These are phyloP conservation scores for Papilio polytes DNA, from an alignment of 1,140 invertebrate species.

Conservation along the genomic window DNA sequence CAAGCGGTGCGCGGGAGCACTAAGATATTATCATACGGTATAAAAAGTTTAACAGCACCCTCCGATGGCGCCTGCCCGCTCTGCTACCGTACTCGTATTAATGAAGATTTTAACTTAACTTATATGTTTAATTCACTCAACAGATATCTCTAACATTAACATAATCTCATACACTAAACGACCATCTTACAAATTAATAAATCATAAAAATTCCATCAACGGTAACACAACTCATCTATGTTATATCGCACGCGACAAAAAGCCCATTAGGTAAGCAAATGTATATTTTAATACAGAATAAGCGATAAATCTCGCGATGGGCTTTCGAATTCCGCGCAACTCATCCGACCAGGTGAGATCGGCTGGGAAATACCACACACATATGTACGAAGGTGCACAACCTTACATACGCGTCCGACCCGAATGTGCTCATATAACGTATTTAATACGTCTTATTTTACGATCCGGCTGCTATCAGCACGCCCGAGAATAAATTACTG, in stretches of 20 bases:
- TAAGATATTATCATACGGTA: constrained; percentile 69
- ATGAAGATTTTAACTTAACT: constrained; percentile 1
- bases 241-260: constrained; percentile 78
- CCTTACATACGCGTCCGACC: constrained; percentile 63
- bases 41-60: constrained; percentile 75
- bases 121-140: constrained; percentile 9
- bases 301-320: constrained; percentile 82
- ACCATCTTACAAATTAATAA: constrained; percentile 56
- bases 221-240: constrained; percentile 58
- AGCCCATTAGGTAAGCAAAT: constrained; percentile 79
- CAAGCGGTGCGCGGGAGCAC: constrained; percentile 71
- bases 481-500: constrained; percentile 28
- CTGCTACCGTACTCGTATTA: constrained; percentile 44
- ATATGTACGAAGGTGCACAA: constrained; percentile 60
- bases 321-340: constrained; percentile 83
- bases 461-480: constrained; percentile 37
- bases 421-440: constrained; percentile 57
- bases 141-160: constrained; percentile 14
- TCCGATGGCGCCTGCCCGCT: constrained; percentile 44
- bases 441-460: constrained; percentile 53
- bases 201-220: constrained; percentile 70
- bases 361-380: constrained; percentile 79
- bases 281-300: constrained; percentile 82
- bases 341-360: constrained; percentile 81
- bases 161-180: constrained; percentile 17